Evolutionary conservation across 2,888 invertebrate species (phyloP), one percentile per base, ranked within the genome.

Genomic region (Sabatieria punctata): DNA sequence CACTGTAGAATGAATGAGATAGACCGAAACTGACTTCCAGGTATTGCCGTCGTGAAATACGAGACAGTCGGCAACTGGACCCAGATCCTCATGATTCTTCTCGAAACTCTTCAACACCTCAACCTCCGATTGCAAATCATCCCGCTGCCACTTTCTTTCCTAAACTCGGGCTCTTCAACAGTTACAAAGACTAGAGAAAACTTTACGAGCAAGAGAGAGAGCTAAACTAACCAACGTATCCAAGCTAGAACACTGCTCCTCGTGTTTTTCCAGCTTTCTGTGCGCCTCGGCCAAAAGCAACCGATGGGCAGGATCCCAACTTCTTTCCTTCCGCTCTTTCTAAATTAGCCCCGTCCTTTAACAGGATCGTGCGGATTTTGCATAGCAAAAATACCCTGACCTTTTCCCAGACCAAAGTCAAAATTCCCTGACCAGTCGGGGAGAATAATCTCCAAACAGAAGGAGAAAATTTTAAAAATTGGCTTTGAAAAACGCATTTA

Each of bases 41-140:
- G 80, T 77, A 23, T 73, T 71, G 13, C 89, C 89, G 70, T 93
- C 88, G 61, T 86, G 76, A 68, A 85, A 95, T 25, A 93, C 75
- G 43, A 97, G 75, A 70, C 89, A 86, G 68, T 97, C 97, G 65
- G 82, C 88, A 4, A 83, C 78, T 1, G 85, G 85, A 19, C 91
- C 93, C 8, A 78, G 68, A 63, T 93, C 89, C 46, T 70, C 72
- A 66, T 79, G 86, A 63, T 86, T 84, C 65, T 91, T 93, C 54
- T 95, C 91, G 41, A 80, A 73, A 50, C 71, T 74, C 56, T 77
- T 80, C 48, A 95, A 71, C 25, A 69, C 58, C 58, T 95, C 93
- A 44, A 89, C 72, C 58, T 79, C 77, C 13, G 80, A 78, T 59
- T 91, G 88, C 18, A 85, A 68, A 63, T 97, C 85, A 63, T 95